Percentiles rank a stretch among this genome's conserved stretches.
Evolutionary conservation across 2,888 invertebrate species (phyloP).

Genomic region (Hyles lineata): DNA sequence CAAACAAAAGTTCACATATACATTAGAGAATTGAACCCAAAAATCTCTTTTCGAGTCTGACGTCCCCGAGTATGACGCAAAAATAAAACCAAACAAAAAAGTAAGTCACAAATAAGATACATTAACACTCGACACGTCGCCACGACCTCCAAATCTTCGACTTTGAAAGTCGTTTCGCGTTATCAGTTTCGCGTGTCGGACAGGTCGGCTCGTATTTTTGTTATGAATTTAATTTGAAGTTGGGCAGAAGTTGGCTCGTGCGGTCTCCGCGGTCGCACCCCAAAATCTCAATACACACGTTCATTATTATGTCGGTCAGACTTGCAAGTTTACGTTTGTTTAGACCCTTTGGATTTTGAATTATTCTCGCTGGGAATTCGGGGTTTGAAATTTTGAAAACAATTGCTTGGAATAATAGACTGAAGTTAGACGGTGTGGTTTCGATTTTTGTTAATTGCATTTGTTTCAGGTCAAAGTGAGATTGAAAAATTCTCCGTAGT

Average conservation of each 20-base stretch:
- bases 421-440: background rate
- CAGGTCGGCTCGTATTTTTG: slow-evolving; percentile 44
- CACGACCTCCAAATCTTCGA: slow-evolving; percentile 6
- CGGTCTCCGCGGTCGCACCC: slow-evolving; percentile 3
- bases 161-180: slow-evolving; percentile 4
- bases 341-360: background rate
- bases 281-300: background rate
- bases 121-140: background rate
- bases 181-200: slow-evolving; percentile 17
- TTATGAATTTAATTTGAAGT: slow-evolving; percentile 56
- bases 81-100: background rate
- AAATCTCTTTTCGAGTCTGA: too few species aligned
- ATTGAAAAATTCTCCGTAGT: too few species aligned
- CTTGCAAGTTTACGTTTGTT: background rate
- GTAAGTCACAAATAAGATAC: background rate
- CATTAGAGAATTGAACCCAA: too few species aligned
- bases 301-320: slow-evolving; percentile 2
- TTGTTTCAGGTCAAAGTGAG: too few species aligned
- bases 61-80: too few species aligned
- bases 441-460: background rate
- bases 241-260: slow-evolving; percentile 39
- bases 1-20: too few species aligned
- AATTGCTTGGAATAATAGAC: background rate
- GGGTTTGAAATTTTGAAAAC: background rate
- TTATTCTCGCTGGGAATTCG: background rate